Evolutionary conservation across 1,140 invertebrate species (phyloP).

Genomic region (Ruditapes philippinarum): DNA sequence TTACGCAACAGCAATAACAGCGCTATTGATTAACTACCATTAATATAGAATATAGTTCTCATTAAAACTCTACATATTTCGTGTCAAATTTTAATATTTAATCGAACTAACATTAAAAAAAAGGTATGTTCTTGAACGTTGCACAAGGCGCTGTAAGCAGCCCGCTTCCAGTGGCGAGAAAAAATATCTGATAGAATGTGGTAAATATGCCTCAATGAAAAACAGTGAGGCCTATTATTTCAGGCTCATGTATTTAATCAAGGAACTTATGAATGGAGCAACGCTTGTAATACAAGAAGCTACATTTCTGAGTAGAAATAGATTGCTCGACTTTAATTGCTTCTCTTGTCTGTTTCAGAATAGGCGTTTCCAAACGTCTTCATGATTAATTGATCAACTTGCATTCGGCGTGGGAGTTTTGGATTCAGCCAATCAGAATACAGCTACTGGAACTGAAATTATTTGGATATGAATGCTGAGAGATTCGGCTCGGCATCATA

Average conservation of each 20-base stretch:
- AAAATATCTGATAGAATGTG: too few species aligned
- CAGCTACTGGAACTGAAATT: not conserved
- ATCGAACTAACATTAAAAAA: too few species aligned
- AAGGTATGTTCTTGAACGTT: too few species aligned
- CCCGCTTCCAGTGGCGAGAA: too few species aligned
- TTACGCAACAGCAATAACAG: not conserved
- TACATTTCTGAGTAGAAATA: not conserved
- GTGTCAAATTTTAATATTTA: too few species aligned
- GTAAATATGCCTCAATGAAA: too few species aligned
- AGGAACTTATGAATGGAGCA: not conserved
- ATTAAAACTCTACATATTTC: too few species aligned
- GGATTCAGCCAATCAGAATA: slow-evolving; percentile 19
- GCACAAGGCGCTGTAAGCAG: too few species aligned
- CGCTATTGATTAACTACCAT: too few species aligned
- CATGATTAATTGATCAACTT: slow-evolving; percentile 8
- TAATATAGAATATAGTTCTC: too few species aligned
- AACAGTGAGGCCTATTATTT: too few species aligned
- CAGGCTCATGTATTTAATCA: too few species aligned
- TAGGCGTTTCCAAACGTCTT: not conserved
- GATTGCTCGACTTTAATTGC: not conserved
- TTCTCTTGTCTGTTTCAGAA: slow-evolving; percentile 23
- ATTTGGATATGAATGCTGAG: not conserved
- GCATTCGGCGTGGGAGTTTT: slow-evolving; percentile 4
- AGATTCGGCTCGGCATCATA: not conserved
- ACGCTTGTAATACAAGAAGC: not conserved